Conservation (phyloP, 2,797 vertebrate genomes). For the Arctocebus calabarensis region DNA sequence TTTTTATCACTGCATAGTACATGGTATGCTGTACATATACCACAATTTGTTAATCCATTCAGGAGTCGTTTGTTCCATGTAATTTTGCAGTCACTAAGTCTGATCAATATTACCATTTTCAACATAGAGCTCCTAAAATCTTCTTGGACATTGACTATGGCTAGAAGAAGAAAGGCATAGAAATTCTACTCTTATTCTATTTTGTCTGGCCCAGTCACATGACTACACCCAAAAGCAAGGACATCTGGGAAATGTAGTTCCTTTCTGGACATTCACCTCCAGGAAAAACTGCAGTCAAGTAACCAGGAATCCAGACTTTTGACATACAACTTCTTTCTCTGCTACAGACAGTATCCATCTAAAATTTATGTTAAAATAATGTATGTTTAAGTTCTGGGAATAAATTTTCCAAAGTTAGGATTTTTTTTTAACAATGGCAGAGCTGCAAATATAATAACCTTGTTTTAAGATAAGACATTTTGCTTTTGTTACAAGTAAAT, state of each 20-base stretch:
- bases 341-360: not conserved
- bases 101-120: not conserved
- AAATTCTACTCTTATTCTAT: not conserved
- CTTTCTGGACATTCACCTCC: not conserved
- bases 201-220: not conserved
- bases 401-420: not conserved
- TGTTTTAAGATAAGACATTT: not conserved
- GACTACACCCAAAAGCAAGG: not conserved
- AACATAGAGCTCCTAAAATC: not conserved
- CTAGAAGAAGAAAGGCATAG: not conserved
- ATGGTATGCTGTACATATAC: too few species aligned
- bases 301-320: not conserved
- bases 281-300: not conserved
- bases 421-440: not conserved
- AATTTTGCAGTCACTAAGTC: not conserved
- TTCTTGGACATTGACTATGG: not conserved
- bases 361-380: constrained; percentile 28
- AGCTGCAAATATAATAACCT: not conserved
- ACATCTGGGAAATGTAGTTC: not conserved
- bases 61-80: not conserved
- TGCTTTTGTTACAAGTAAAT: not conserved
- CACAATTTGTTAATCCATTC: too few species aligned
- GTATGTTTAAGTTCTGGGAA: not conserved
- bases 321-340: not conserved
- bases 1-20: too few species aligned